Conservation (phyloP, 2,888 invertebrate genomes). For the Caradrina clavipalpis region DNA sequence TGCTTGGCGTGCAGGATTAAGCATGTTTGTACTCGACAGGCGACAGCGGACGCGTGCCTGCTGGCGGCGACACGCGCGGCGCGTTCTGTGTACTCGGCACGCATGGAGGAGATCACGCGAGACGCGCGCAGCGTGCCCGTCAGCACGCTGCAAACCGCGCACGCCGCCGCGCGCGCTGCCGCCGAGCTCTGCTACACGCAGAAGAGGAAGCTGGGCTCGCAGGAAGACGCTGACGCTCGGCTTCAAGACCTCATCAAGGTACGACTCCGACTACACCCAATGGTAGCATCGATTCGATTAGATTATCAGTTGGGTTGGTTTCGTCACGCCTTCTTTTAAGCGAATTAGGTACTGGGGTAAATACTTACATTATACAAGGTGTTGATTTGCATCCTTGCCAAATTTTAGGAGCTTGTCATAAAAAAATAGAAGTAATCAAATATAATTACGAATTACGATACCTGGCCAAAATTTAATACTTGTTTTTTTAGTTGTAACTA, state of each 20-base stretch:
- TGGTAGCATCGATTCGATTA: neutral
- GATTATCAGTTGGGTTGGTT: neutral
- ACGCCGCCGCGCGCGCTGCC: slow-evolving; percentile 19
- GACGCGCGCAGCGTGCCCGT: slow-evolving; percentile 18
- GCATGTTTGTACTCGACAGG: slow-evolving; percentile 41
- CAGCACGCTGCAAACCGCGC: neutral
- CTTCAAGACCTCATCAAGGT: slow-evolving; percentile 43
- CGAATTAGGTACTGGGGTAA: too few relatives aligned
- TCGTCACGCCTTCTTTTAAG: neutral
- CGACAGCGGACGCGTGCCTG: slow-evolving; percentile 61
- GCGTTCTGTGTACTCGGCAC: slow-evolving; percentile 49
- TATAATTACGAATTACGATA: too few relatives aligned
- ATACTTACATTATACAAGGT: too few relatives aligned
- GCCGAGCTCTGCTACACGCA: slow-evolving; percentile 58
- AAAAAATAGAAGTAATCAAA: too few relatives aligned
- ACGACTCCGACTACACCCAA: neutral
- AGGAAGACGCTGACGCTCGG: slow-evolving; percentile 29
- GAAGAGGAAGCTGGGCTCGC: slow-evolving; percentile 51
- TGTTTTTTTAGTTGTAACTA: too few relatives aligned
- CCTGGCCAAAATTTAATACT: too few relatives aligned
- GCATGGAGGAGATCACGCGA: slow-evolving; percentile 65
- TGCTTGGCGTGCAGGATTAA: neutral
- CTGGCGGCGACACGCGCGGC: slow-evolving; percentile 56
- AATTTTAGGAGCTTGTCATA: too few relatives aligned
- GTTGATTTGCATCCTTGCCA: too few relatives aligned